Conservation (phyloP, 2,888 invertebrate species). For the Harpalus rubripes region DNA sequence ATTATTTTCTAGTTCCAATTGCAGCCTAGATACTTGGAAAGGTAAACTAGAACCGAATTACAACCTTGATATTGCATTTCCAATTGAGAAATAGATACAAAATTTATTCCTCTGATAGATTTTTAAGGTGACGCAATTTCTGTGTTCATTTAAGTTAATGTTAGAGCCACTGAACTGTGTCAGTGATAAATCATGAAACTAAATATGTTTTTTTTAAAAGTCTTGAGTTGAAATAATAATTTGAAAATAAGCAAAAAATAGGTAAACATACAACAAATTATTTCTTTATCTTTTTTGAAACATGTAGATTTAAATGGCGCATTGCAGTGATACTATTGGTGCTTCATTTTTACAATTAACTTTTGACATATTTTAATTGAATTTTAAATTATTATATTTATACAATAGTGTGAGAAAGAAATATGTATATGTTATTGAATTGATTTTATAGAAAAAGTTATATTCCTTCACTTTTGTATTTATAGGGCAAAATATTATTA, state of each 20-base stretch:
- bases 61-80: not conserved
- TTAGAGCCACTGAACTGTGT: not conserved
- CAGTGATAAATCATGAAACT: not conserved
- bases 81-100: not conserved
- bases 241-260: not conserved
- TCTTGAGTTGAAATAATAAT: not conserved
- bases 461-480: not conserved
- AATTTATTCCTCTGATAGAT: not conserved
- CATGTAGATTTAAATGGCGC: not conserved
- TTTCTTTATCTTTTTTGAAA: not conserved
- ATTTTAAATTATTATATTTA: conserved; percentile 1
- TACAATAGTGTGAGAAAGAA: not conserved
- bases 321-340: not conserved
- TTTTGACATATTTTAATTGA: not conserved
- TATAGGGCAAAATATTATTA: not conserved
- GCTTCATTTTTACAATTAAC: not conserved
- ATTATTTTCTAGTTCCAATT: not conserved
- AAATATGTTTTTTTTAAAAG: not conserved
- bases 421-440: not conserved
- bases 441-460: not conserved
- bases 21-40: too few species aligned
- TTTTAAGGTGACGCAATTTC: not conserved
- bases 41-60: not conserved
- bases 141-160: not conserved
- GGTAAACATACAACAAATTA: not conserved